Evolutionary conservation across 1,140 invertebrate species (phyloP).

Genomic region (Pachypsylla venusta): DNA sequence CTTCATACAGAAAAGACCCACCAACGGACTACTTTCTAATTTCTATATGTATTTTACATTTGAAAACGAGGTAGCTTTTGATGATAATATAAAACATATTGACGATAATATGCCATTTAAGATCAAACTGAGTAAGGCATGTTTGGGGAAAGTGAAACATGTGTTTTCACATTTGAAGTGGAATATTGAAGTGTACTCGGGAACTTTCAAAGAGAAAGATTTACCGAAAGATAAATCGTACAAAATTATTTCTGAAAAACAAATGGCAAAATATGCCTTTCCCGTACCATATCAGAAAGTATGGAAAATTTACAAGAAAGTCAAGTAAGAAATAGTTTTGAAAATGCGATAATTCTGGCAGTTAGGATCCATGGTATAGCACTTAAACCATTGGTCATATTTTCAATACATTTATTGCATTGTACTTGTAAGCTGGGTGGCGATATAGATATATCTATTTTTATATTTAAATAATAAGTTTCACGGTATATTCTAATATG

Average conservation of each 20-base stretch:
- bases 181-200: not conserved
- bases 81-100: not conserved
- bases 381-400: too few species aligned
- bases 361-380: too few species aligned
- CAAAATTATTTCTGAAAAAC: not conserved
- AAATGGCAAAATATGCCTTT: conserved; percentile 2
- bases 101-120: not conserved
- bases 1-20: not conserved
- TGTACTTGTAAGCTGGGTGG: too few species aligned
- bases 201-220: not conserved
- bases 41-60: not conserved
- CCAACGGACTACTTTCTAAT: not conserved
- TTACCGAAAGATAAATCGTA: not conserved
- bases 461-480: too few species aligned
- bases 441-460: too few species aligned
- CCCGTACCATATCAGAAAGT: conserved; percentile 4
- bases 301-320: not conserved
- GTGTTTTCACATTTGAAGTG: conserved; percentile 2
- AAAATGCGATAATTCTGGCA: too few species aligned
- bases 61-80: not conserved
- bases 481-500: too few species aligned
- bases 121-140: not conserved
- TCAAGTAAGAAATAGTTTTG: too few species aligned
- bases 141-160: not conserved
- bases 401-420: too few species aligned